Conservation (phyloP, 2,113 vertebrate genomes). For the Lichenostomus cassidix region DNA sequence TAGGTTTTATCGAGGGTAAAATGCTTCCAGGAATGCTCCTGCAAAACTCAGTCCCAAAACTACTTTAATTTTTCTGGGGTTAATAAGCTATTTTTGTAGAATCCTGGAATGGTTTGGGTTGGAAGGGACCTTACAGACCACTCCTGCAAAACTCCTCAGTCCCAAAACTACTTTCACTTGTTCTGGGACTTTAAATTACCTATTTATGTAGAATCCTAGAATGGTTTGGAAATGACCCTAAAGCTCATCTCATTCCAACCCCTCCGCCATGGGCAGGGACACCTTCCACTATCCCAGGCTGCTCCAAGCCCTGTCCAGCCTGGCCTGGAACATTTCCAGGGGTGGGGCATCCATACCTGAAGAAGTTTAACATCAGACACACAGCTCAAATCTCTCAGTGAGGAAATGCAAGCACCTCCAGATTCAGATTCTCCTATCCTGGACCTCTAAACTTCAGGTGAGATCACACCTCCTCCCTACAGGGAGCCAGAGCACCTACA, state of each 20-base stretch:
- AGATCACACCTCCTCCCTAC: neutral
- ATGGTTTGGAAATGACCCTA: neutral
- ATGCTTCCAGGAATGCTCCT: neutral
- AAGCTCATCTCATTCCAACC: neutral
- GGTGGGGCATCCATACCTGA: neutral
- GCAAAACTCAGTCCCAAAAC: neutral
- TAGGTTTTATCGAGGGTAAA: neutral
- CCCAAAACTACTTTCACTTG: neutral
- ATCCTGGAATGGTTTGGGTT: neutral
- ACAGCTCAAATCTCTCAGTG: neutral
- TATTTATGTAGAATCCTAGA: neutral
- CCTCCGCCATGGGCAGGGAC: neutral
- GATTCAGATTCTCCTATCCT: neutral
- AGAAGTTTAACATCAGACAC: neutral
- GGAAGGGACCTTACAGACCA: neutral
- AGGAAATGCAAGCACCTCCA: neutral
- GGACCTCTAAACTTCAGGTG: neutral
- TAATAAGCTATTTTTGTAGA: neutral
- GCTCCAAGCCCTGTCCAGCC: neutral
- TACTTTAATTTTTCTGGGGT: neutral
- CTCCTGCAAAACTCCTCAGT: neutral
- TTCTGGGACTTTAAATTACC: neutral
- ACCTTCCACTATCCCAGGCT: neutral
- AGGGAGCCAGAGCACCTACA: neutral
- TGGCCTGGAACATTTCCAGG: neutral